Percentiles rank a stretch among this genome's conserved stretches.
Evolutionary conservation across 1,140 invertebrate genomes (phyloP).

Genomic region (Adelges cooleyi): DNA sequence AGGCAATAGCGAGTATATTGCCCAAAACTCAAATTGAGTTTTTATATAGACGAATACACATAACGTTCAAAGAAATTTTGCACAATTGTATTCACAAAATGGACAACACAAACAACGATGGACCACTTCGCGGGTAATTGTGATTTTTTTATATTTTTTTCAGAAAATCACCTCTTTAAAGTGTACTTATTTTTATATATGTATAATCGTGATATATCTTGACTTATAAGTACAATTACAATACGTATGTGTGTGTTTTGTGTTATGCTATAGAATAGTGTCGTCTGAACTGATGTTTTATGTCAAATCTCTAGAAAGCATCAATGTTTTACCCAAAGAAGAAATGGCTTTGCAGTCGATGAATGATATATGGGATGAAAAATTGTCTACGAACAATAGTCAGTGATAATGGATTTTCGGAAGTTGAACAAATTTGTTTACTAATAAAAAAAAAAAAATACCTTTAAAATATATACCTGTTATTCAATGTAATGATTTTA

Average conservation of each 20-base stretch:
- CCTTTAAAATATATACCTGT: too few relatives aligned
- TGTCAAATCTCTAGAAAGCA: constrained; percentile 74
- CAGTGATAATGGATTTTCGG: too few relatives aligned
- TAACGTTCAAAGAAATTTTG: constrained; percentile 75
- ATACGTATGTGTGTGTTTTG: constrained; percentile 30
- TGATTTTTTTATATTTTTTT: too few relatives aligned
- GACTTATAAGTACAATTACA: too few relatives aligned
- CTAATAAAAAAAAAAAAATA: too few relatives aligned
- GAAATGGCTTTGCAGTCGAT: constrained; percentile 61
- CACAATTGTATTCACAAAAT: constrained; percentile 70
- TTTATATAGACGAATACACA: constrained; percentile 74
- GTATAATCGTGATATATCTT: neutral
- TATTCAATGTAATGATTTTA: too few relatives aligned
- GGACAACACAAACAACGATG: constrained; percentile 87
- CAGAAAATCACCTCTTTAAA: neutral
- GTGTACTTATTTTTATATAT: neutral
- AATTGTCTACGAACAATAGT: too few relatives aligned
- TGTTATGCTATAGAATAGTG: constrained; percentile 53
- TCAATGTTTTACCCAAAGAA: constrained; percentile 64
- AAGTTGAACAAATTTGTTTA: too few relatives aligned
- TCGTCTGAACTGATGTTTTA: constrained; percentile 93
- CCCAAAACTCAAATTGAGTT: constrained; percentile 57
- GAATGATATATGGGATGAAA: constrained; percentile 74
- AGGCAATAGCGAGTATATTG: constrained; percentile 71
- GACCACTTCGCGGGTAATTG: constrained; percentile 79